Conservation (phyloP, 2,888 invertebrate genomes). For the Apamea epomidion region DNA sequence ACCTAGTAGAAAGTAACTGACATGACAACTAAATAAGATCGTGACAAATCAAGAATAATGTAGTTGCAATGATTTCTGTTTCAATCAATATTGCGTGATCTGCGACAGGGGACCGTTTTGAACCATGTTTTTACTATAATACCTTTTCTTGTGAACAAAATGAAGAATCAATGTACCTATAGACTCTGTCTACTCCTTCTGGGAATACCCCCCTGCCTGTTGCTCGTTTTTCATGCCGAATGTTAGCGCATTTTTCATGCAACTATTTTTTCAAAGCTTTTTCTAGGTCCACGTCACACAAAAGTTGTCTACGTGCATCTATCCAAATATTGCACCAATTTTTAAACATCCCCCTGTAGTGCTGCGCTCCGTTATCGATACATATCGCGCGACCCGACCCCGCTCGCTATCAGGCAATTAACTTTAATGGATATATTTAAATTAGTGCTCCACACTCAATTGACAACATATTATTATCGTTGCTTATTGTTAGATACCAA, state of each 20-base stretch:
- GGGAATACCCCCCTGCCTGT: not conserved
- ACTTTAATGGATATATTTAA: conserved; percentile 89
- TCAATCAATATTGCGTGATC: too few relatives aligned
- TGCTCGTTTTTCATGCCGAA: not conserved
- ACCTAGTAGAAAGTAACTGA: not conserved
- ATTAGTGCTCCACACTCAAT: conserved; percentile 86
- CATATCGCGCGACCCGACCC: conserved; percentile 80
- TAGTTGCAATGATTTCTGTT: too few relatives aligned
- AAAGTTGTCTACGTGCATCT: not conserved
- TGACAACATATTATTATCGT: conserved; percentile 77
- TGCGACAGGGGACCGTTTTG: too few relatives aligned
- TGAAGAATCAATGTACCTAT: too few relatives aligned
- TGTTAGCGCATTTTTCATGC: not conserved
- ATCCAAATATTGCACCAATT: not conserved
- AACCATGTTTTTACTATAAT: too few relatives aligned
- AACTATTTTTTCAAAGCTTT: not conserved
- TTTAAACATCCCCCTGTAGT: conserved; percentile 65
- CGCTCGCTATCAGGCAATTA: conserved; percentile 85
- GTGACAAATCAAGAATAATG: not conserved
- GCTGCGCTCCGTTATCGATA: conserved; percentile 60
- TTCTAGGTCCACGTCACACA: not conserved
- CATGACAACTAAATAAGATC: not conserved
- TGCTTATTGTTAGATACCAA: conserved; percentile 57
- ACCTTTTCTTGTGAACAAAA: too few relatives aligned
- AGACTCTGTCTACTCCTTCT: not conserved